Base-by-base conservation (phyloP, 2,888 invertebrate genomes). In the Neria commutata region DNA sequence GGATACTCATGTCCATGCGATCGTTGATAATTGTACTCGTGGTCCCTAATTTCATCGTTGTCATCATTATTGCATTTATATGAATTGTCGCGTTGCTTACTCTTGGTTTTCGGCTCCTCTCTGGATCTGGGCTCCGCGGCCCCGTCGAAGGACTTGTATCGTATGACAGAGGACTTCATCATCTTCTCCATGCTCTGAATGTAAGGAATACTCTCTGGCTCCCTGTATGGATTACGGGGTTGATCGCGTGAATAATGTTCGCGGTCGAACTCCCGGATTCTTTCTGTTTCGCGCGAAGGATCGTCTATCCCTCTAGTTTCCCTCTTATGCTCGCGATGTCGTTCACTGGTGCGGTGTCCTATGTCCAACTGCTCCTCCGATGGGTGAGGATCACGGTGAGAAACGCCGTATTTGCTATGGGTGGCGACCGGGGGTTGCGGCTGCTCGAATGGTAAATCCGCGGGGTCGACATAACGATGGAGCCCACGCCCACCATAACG, bases 111-210 rank as follows among this genome's bases (percentile, higher is more conserved):
- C 29, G 29, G 48, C 16, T 48, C 54, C 8, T 11, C 25, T 16
- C 62, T 63, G 24, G 54, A 19, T 54, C 57, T 56, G 14, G 56
- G 34, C 19, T 59, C 56, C 11, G 66, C 68, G 2, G 45, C 58
- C 11, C 65, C 71, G 14, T 81, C 81, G 56, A 68, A 75, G 5
- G 76, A 71, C 56, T 76, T 77, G 55, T 81, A 81, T 29, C 81
- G 76, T 74, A 82, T 80, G 48, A 81, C 79, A 16, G 81, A 76
- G 4, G 81, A 81, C 60, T 81, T 82, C 74, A 82, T 78, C 81
- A 82, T 80, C 58, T 78, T 80, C 62, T 82, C 82, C 72, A 81
- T 81, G 67, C 81, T 81, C 58, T 82, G 78, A 23, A 81, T 79
- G 57, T 82, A 82, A 19, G 82, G 82, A 60, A 81, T 72, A 62